Conservation (phyloP, 2,113 vertebrate genomes). For the Corynorhinus townsendii region DNA sequence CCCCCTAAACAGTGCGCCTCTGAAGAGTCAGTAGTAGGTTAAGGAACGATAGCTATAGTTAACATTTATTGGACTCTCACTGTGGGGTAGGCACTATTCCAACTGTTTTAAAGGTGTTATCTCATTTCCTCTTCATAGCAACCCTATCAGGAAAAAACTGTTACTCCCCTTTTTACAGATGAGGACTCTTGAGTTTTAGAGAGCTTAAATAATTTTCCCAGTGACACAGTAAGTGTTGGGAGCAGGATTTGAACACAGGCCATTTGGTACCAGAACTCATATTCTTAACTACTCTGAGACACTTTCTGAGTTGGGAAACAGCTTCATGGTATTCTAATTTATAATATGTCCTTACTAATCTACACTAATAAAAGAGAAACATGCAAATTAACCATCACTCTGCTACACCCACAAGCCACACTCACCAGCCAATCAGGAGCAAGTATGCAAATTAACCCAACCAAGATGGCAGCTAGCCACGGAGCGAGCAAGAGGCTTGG, state of each 20-base stretch:
- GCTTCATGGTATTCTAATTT: not conserved
- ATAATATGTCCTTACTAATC: not conserved
- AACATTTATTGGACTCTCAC: not conserved
- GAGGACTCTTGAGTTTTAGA: not conserved
- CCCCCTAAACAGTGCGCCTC: not conserved
- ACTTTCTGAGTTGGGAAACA: not conserved
- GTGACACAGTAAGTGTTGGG: not conserved
- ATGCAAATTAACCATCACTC: no score
- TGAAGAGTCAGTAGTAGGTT: not conserved
- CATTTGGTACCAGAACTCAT: not conserved
- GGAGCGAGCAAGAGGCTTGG: no score
- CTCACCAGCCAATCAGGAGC: no score
- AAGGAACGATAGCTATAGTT: not conserved
- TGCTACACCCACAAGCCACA: no score
- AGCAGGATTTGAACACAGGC: not conserved
- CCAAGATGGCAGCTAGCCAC: no score
- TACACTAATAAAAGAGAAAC: no score
- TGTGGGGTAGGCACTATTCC: not conserved
- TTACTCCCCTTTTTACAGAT: not conserved
- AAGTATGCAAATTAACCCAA: no score
- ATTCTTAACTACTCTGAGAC: not conserved
- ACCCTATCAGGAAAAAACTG: not conserved
- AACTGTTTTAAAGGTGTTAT: not conserved
- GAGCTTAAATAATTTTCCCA: not conserved
- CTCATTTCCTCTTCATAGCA: not conserved